These are phyloP conservation scores for Phainopepla nitens DNA, from an alignment of 2,113 vertebrate genomes.

Conservation along the genomic window DNA sequence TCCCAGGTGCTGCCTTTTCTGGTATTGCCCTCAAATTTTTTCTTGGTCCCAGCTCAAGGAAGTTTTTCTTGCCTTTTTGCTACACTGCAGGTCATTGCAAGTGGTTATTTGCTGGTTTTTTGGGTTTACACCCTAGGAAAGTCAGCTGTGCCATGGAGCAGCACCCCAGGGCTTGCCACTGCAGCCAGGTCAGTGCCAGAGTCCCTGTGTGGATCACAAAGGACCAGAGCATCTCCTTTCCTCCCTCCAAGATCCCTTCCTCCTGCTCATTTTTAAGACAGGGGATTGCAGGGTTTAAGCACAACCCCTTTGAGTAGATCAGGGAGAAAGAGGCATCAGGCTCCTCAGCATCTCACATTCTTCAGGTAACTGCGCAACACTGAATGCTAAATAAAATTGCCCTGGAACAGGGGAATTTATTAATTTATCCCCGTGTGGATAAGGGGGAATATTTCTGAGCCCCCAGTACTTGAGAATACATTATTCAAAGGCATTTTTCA, in stretches of 20 bases:
- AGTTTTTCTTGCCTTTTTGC: background rate
- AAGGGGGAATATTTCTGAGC: background rate
- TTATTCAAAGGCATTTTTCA: background rate
- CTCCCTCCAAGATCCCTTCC: background rate
- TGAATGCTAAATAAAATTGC: background rate
- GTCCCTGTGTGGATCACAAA: background rate
- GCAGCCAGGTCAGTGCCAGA: background rate
- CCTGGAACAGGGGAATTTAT: background rate
- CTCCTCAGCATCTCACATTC: background rate
- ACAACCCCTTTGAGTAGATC: rapidly evolving
- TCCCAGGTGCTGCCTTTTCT: background rate
- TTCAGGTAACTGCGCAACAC: background rate
- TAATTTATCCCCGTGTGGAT: background rate
- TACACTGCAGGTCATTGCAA: background rate
- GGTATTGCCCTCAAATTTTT: background rate
- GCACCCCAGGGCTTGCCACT: background rate
- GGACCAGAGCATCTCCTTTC: background rate
- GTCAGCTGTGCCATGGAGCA: background rate
- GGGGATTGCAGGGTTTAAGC: background rate
- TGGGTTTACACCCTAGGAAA: background rate
- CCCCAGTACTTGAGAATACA: background rate
- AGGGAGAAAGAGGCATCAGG: background rate
- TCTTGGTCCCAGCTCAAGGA: background rate
- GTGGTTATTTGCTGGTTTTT: background rate
- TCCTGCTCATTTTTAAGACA: background rate